Percentiles rank a stretch among this genome's conserved stretches.
phyloP scores from a whole-genome alignment of 2,888 invertebrate species.

The Myopa testacea region DNA sequence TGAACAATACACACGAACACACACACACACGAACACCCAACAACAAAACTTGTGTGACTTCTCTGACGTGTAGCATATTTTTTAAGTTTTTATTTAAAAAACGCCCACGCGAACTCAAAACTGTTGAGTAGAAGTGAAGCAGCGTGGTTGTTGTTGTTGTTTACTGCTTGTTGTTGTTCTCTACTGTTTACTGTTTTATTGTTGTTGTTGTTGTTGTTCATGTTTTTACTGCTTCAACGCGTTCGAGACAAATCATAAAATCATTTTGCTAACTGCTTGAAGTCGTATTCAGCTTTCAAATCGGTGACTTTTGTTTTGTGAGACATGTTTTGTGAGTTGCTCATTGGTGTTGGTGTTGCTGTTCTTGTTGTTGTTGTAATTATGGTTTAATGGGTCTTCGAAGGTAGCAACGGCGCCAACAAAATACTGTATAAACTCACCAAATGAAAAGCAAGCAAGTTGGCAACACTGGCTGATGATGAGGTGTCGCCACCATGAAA shows the following conservation, averaged over 20 bases:
- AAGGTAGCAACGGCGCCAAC: neutral
- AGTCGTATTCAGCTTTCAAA: neutral
- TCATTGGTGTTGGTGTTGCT: neutral
- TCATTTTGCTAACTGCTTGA: neutral
- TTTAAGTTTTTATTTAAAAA: neutral
- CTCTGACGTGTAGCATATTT: neutral
- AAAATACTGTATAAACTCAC: neutral
- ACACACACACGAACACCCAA: no score
- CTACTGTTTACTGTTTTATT: neutral
- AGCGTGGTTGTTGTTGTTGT: neutral
- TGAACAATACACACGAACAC: no score
- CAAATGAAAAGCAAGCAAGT: neutral
- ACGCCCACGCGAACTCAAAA: conserved; percentile 15
- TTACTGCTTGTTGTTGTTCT: no score
- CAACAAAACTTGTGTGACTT: no score
- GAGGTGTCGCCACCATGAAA: neutral
- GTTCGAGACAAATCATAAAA: conserved; percentile 2
- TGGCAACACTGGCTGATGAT: neutral
- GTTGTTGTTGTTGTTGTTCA: neutral
- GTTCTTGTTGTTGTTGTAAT: neutral
- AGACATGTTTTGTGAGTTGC: neutral
- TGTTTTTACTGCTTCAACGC: neutral
- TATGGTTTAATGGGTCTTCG: neutral
- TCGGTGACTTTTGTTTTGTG: neutral
- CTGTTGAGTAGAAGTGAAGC: neutral